Evolutionary conservation across 2,113 vertebrate genomes (phyloP).

Genomic region (Mormoops blainvillei): DNA sequence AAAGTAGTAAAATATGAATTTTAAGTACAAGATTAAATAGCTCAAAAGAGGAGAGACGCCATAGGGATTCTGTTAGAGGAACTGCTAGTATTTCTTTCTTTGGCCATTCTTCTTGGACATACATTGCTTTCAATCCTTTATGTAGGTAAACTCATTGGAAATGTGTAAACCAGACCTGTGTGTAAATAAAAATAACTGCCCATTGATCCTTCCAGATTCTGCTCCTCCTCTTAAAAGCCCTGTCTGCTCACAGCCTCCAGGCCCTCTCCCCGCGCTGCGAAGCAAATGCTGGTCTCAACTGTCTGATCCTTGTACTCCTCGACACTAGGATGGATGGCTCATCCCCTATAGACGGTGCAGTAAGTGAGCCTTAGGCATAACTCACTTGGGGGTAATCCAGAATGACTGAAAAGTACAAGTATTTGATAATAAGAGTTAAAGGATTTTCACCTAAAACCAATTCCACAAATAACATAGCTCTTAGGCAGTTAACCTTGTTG

Average conservation of each 20-base stretch:
- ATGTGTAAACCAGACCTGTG: background rate
- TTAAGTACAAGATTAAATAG: background rate
- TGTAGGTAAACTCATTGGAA: background rate
- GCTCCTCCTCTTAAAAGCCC: background rate
- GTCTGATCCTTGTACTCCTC: background rate
- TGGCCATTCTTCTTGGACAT: background rate
- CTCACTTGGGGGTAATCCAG: background rate
- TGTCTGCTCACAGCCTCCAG: background rate
- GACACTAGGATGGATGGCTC: background rate
- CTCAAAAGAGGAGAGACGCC: background rate
- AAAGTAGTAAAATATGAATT: background rate
- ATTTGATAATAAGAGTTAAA: background rate
- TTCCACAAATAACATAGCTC: background rate
- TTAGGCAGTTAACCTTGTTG: background rate
- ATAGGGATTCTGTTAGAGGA: background rate
- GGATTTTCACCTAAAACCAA: background rate
- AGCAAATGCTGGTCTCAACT: background rate
- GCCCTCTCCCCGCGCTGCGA: background rate
- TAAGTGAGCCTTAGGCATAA: background rate
- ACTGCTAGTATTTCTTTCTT: background rate
- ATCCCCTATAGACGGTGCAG: background rate
- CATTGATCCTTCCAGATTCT: background rate
- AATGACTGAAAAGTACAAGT: background rate
- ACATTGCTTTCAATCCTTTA: background rate
- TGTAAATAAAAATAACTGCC: background rate